Percentiles rank a stretch among this genome's conserved stretches.
These are phyloP conservation scores for Chaenocephalus aceratus DNA, from an alignment of 2,113 vertebrate genomes.

Conservation along the genomic window DNA sequence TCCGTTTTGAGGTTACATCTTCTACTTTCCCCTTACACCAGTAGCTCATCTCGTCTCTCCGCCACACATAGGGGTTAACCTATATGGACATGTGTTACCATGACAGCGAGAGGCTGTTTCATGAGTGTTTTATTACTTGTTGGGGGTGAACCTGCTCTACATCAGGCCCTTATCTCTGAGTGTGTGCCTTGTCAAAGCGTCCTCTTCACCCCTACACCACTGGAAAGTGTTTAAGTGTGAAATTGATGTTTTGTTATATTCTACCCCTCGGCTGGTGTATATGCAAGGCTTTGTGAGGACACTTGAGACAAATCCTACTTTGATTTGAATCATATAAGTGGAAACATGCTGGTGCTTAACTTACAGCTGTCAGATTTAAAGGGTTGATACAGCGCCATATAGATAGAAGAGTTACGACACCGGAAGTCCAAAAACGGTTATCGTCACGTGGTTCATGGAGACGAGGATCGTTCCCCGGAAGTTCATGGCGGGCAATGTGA, in stretches of 20 bases:
- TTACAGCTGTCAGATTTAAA: neutral
- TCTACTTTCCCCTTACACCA: slow-evolving; percentile 47
- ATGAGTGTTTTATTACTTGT: slow-evolving; percentile 65
- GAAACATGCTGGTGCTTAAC: neutral
- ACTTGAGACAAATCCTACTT: slow-evolving; percentile 27
- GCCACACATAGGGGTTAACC: slow-evolving; percentile 27
- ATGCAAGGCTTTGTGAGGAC: slow-evolving; percentile 17
- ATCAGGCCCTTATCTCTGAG: slow-evolving; percentile 67
- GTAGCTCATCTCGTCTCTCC: slow-evolving; percentile 43
- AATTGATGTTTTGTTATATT: slow-evolving; percentile 50
- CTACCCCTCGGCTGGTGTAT: neutral
- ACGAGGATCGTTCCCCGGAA: no score
- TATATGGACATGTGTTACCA: slow-evolving; percentile 66
- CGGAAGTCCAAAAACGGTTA: no score
- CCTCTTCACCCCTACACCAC: slow-evolving; percentile 35
- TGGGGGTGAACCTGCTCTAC: slow-evolving; percentile 57
- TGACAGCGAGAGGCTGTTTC: slow-evolving; percentile 55
- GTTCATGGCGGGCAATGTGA: no score
- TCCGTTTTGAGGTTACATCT: slow-evolving; percentile 64
- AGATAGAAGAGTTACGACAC: no score
- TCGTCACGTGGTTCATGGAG: no score
- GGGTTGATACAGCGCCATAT: no score
- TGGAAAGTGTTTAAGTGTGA: slow-evolving; percentile 17
- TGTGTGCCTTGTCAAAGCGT: slow-evolving; percentile 45
- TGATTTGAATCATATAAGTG: neutral